Evolutionary conservation across 2,888 invertebrate genomes (phyloP), one percentile per base, ranked within the genome.

Genomic region (Drosophila lacicola): DNA sequence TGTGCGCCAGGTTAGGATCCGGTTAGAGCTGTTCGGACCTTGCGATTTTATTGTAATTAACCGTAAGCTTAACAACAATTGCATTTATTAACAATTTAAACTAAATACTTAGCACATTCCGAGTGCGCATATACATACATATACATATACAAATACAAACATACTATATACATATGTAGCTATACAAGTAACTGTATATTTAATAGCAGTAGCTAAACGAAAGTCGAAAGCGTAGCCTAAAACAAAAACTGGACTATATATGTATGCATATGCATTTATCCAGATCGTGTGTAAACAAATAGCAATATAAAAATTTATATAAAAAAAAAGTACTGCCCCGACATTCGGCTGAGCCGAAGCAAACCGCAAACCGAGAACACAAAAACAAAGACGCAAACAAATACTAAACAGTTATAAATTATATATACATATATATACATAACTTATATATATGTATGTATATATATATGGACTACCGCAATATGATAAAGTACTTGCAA

Each of bases 51-150:
- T 72, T 84, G 83, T 80, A 82, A 50, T 65, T 84, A 78, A 78
- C 53, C 85, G 70, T 83, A 85, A 85, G 83, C 82, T 82, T 83
- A 85, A 85, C 85, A 83, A 60, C 61, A 83, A 82, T 29, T 85
- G 83, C 83, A 83, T 83, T 83, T 83, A 83, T 85, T 83, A 81
- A 77, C 70, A 60, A 78, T 74, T 68, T 66, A 69, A 71, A 60
- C 55, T 51, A 70, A 63, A 63, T 64, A 78, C 58, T 68, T 68
- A 70, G 65, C 68, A 78, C 75, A 47, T 39, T 45, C 49, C 57
- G 47, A 54, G 70, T 70, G 53, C 49, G 39, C 53, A 65, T 41
- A 69, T 62, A 74, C 41, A 69, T 54, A 70, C 46, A 74, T 11
- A 69, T 54, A 67, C 39, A 68, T 63, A 71, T 29, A 57, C 62